Evolutionary conservation across 2,888 invertebrate genomes (phyloP), one percentile per base, ranked within the genome.

Genomic region (Eudasyphora cyanicolor): DNA sequence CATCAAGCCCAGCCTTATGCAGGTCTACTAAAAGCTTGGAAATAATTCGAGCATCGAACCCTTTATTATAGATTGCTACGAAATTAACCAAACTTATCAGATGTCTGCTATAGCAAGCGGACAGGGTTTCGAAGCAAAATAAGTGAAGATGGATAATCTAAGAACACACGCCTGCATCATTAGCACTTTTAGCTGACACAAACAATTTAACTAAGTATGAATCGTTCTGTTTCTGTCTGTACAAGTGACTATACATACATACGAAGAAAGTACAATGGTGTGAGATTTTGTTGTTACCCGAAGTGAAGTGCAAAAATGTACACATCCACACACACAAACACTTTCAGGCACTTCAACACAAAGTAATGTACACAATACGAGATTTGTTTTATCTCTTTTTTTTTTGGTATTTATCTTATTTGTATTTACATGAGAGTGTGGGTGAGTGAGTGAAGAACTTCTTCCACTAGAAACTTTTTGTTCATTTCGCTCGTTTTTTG

Each of bases 101-200:
- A 70, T 29, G 17, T 1, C 60, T 21, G 5, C 7, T 32, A 62
- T 57, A 49, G 32, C 10, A 60, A 32, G 17, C 42, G n/a, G 29
- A 29, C n/a, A n/a, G n/a, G n/a, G n/a, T n/a, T n/a, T n/a, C 32
- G 24, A 54, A 73, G 42, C n/a, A n/a, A n/a, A 24, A 38, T 32
- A 24, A 57, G 24, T 1, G 17, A 67, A 76, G 67, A 75, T 14
- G 73, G 42, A 42, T 79, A 73, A 62, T 70, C 64, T 69, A 21
- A 76, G 4, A 75, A 49, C 29, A 78, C 75, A 83, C 77, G 80
- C 83, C 80, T 80, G 83, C 83, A 80, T 83, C 80, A 83, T 83
- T 80, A 83, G 77, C 57, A 75, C 57, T 83, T 83, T 67, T 75
- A 78, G 83, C 83, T 83, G 83, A 80, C 83, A 80, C 74, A 74